Percentiles rank a stretch among this genome's conserved stretches.
Evolutionary conservation across 2,888 invertebrate genomes (phyloP).

Genomic region (Rhamnusium bicolor): DNA sequence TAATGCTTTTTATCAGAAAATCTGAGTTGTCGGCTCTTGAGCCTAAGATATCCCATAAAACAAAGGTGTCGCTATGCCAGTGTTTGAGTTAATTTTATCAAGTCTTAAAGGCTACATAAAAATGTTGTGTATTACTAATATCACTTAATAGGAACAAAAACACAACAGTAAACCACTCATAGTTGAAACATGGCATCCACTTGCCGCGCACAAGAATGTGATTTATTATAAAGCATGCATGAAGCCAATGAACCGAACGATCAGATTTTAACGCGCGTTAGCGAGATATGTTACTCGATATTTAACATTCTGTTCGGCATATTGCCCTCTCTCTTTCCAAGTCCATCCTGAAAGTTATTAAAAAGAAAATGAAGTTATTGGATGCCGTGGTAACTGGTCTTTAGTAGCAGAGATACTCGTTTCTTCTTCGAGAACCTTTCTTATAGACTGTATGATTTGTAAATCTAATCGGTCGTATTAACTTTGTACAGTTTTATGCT

Average conservation of each 20-base stretch:
- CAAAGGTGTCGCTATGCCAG: background rate
- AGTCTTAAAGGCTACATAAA: background rate
- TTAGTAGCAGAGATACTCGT: constrained; percentile 16
- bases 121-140: constrained; percentile 28
- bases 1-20: too few relatives aligned
- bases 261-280: constrained; percentile 67
- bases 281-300: constrained; percentile 59
- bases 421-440: constrained; percentile 17
- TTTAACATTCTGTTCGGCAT: constrained; percentile 51
- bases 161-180: constrained; percentile 30
- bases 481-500: background rate
- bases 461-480: constrained; percentile 15
- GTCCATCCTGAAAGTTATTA: constrained; percentile 37
- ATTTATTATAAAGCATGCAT: constrained; percentile 68
- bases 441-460: constrained; percentile 26
- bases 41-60: background rate
- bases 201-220: constrained; percentile 62
- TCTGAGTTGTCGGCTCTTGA: background rate
- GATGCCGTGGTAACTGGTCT: constrained; percentile 47
- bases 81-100: background rate
- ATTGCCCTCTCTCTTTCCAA: constrained; percentile 48
- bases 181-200: constrained; percentile 54
- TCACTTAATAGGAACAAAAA: constrained; percentile 35
- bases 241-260: constrained; percentile 69
- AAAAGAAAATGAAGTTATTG: constrained; percentile 53